Percentiles rank a stretch among this genome's conserved stretches.
phyloP scores from a whole-genome alignment of 2,113 vertebrate species.

The Microcebus murinus region DNA sequence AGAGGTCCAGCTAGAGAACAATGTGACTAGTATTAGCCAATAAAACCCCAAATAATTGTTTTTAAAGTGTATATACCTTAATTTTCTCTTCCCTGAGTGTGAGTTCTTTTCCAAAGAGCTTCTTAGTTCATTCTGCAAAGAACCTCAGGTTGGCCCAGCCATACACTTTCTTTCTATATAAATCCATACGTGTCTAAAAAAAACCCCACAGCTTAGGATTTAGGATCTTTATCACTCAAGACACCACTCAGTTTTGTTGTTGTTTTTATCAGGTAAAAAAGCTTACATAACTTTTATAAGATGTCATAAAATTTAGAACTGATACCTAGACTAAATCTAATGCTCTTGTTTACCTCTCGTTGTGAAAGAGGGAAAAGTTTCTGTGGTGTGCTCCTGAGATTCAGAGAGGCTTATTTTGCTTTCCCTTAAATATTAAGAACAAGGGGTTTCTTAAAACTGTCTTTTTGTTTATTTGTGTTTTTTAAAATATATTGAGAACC shows the following conservation, averaged over 20 bases:
- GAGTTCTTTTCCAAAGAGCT: background rate
- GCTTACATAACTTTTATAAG: background rate
- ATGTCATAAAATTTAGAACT: background rate
- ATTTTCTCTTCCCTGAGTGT: background rate
- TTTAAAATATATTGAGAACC: background rate
- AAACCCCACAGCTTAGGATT: background rate
- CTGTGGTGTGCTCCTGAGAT: background rate
- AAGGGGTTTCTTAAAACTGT: background rate
- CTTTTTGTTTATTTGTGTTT: background rate
- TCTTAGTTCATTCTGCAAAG: background rate
- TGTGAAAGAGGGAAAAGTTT: background rate
- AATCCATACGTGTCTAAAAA: background rate
- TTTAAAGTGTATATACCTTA: background rate
- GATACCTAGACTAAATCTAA: background rate
- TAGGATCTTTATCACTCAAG: background rate
- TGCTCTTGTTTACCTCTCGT: background rate
- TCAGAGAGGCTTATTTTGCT: background rate
- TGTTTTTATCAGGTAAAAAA: background rate
- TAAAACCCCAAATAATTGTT: background rate
- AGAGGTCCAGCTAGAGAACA: background rate
- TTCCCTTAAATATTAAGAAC: background rate
- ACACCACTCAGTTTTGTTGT: background rate
- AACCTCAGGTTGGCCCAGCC: background rate
- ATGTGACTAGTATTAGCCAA: background rate
- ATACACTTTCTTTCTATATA: background rate